Percentiles rank a stretch among this genome's conserved stretches.
Evolutionary conservation across 2,888 invertebrate genomes (phyloP).

Genomic region (Kryphioiulus occultus): DNA sequence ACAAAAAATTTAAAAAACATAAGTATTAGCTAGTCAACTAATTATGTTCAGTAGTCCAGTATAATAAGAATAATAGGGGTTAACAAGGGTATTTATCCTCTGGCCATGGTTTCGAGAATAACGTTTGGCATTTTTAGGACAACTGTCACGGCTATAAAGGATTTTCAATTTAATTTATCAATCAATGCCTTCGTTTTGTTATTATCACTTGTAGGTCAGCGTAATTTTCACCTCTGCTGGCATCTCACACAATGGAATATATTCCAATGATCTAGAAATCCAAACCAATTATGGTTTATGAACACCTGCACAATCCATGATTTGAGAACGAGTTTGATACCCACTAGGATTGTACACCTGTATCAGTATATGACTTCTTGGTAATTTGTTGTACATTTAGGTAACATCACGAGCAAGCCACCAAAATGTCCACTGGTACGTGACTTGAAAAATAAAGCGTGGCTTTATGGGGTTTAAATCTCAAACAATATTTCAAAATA

Average conservation of each 20-base stretch:
- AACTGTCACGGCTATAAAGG: neutral
- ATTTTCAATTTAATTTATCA: neutral
- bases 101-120: neutral
- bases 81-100: too few species aligned
- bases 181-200: neutral
- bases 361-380: neutral
- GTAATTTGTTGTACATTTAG: neutral
- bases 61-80: too few species aligned
- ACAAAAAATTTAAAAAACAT: too few species aligned
- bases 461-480: neutral
- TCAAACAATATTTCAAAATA: neutral
- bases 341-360: neutral
- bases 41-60: too few species aligned
- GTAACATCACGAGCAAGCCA: neutral
- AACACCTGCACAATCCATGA: neutral
- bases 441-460: neutral
- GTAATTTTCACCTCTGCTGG: constrained; percentile 3
- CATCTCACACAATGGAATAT: neutral
- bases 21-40: too few species aligned
- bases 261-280: neutral
- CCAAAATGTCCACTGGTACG: neutral
- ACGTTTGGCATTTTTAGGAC: neutral
- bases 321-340: neutral
- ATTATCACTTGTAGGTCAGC: neutral
- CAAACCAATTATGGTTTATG: neutral